A percentile compares a stretch with the other conserved stretches of the same genome.
Conservation (phyloP, 2,797 vertebrate species). For the Scarus forsteni region DNA sequence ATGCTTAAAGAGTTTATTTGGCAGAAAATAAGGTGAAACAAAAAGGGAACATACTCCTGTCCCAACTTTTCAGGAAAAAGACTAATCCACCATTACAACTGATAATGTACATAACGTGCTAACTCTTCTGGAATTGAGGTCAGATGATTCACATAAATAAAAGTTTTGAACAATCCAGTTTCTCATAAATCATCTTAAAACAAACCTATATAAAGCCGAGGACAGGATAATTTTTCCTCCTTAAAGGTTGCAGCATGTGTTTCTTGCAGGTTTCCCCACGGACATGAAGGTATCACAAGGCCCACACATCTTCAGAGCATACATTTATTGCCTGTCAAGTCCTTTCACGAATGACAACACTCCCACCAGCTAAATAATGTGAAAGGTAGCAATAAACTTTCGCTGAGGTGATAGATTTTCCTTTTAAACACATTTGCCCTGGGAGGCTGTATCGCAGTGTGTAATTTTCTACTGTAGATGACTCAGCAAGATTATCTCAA, state of each 20-base stretch:
- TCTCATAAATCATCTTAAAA: constrained; percentile 2
- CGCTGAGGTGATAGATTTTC: background rate
- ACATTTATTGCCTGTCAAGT: constrained; percentile 30
- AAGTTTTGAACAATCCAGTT: no score
- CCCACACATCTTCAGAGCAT: constrained; percentile 34
- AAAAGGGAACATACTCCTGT: no score
- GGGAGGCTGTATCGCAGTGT: constrained; percentile 31
- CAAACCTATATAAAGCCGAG: background rate
- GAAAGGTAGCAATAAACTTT: constrained; percentile 25
- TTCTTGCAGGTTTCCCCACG: constrained; percentile 17
- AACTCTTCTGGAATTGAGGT: no score
- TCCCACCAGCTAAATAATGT: constrained; percentile 27
- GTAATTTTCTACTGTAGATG: constrained; percentile 27
- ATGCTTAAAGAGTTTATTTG: no score
- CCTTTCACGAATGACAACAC: constrained; percentile 46
- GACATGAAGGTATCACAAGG: background rate
- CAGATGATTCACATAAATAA: background rate
- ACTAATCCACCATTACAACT: no score
- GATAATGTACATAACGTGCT: no score
- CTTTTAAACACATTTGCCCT: constrained; percentile 2
- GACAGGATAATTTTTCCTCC: background rate
- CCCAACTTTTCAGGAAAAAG: no score
- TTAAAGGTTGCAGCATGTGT: background rate
- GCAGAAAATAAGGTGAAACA: no score
- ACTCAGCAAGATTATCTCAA: constrained; percentile 36